Evolutionary conservation across 2,797 vertebrate genomes (phyloP), one percentile per base, ranked within the genome.

Genomic region (Gephyroberyx darwinii): DNA sequence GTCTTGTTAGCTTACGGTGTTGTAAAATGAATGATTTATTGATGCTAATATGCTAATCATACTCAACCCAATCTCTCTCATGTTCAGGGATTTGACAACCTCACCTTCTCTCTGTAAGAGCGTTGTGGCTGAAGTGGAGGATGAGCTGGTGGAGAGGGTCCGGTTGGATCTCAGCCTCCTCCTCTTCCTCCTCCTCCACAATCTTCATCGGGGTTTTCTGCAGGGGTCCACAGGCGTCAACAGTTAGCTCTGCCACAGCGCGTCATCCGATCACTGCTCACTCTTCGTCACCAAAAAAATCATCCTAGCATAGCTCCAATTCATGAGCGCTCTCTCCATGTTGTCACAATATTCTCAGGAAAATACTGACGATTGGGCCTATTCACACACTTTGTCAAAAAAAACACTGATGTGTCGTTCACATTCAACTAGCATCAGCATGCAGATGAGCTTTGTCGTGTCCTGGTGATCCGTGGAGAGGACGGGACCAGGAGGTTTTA

Each of bases 61-160:
- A 31, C 19, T 17, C 17, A 10, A 1, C 17, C 19, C 2, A 8
- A 58, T 17, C 3, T 10, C 16, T 16, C n/a, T 30, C 31, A 33
- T 5, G 33, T 35, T 66, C 20, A 8, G 13, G 67, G 13, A 31
- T 59, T 58, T 5, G 7, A 45, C 17, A 5, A 2, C 17, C 80
- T 82, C 68, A 96, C 95, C 97, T 98, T 88, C 94, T 95, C 84
- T 99, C 97, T 0, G 96, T 99, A 75, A 99, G 94, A 53, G 98
- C 98, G 3, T 95, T 98, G 87, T 94, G 96, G 86, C 98, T 99
- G 50, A 99, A 99, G 86, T 98, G 96, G 71, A 99, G 96, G 76
- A 99, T 98, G 86, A 99, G 98, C 84, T 99, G 98, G 85, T 99
- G 96, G 65, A 99, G 96, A 47, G 98, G 97, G 78, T 99, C 97